Evolutionary conservation across 2,888 invertebrate genomes (phyloP), one percentile per base, ranked within the genome.

Genomic region (Carpatolechia fugitivella): DNA sequence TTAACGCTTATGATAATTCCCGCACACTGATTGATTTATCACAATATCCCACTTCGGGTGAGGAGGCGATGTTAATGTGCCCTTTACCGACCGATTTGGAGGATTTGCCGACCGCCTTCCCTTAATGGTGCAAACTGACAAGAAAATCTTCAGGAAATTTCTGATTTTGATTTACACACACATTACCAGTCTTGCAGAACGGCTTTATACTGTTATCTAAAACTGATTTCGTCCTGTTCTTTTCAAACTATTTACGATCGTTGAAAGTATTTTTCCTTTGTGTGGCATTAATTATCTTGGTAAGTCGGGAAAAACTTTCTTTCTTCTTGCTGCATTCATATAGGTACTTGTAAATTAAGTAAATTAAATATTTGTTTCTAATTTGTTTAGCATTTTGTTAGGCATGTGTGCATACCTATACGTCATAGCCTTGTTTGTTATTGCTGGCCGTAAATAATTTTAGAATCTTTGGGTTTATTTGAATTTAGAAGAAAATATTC

Each of bases 1-100:
- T 74, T 75, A 75, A 66, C 69, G 70, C 70, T 72, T 70, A 74
- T 72, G 69, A 77, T 76, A 75, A 54, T 54, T 38, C 48, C 38
- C 16, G n/a, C n/a, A n/a, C 31, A 31, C 18, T 48, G 54, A 54
- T 48, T 54, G 54, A 54, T 54, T 48, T 38, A 54, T 54, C 53
- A 53, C 53, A 47, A 35, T 35, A 35, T 35, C 35, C 20, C 47
- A n/a, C 29, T 44, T 29, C 8, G 7, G 11, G 41, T 1, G 20
- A 14, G 38, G 8, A 41, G n/a, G 44, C 29, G 29, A 29, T 29
- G 44, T 1, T 44, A 44, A 44, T 44, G 29, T 13, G 11, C 13
- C 6, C 44, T 29, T 29, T 3, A 24, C 7, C 13, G 5, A 11
- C 20, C 24, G 13, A 29, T 24, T 44, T 44, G 29, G 20, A 10